Base-by-base conservation (phyloP, 2,113 vertebrate species). In the Carollia perspicillata region DNA sequence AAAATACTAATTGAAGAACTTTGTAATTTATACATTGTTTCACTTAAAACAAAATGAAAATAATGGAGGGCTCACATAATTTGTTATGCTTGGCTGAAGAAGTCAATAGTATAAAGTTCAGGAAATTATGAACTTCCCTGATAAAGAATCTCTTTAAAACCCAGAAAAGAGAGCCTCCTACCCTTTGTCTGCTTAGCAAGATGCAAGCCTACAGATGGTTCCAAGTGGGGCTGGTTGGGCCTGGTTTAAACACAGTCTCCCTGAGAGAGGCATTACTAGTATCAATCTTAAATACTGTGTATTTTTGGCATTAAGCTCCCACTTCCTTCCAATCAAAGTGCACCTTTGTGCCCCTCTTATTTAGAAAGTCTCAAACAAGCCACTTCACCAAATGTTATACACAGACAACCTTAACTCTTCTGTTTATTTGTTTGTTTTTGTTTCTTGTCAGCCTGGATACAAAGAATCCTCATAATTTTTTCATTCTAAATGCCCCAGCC, bases 11-110 rank as follows among this genome's bases (percentile, higher is more conserved):
- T 66, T 51, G 58, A 69, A 53, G 2, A 81, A 66, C 42, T 84
- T 37, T 49, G 0, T 37, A 74, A 84, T 63, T 28, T 58, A 30
- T 8, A 55, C 4, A 49, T 18, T 53, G 3, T 69, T 87, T 93
- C 53, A 5, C 26, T 66, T 81, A 35, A 87, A 81, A 71, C 8
- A 23, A 95, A 92, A 53, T 75, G 5, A 69, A 81, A 84, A 71
- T 95, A 80, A 86, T 60, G 68, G 20, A 30, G n/a, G 85, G n/a
- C 6, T 90, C 51, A 92, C 0, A 14, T 12, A 49, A 40, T 55
- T 35, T 86, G 8, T 20, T 86, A 49, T 77, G 71, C 35, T 87
- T 78, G 10, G 33, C 5, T 47, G 44, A 86, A 63, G 51, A 86
- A 89, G 3, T 55, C 72, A 81, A 40, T 4, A 55, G 20, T 37